Conservation (phyloP, 2,888 invertebrate species). For the Unio pictorum region DNA sequence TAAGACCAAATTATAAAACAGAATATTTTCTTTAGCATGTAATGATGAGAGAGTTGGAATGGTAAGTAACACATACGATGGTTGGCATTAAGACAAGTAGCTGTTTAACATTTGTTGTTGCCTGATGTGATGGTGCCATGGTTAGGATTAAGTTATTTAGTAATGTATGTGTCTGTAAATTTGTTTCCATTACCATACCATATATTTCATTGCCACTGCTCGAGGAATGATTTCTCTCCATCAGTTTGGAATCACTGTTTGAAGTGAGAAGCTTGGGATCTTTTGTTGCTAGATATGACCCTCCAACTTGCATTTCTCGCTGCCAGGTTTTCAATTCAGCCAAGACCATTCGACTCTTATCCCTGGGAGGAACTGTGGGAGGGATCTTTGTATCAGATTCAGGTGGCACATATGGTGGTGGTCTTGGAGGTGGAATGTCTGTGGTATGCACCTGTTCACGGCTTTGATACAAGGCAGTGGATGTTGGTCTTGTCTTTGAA, state of each 20-base stretch:
- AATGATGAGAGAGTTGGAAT: too few relatives aligned
- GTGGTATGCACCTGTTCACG: background rate
- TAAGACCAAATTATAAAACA: too few relatives aligned
- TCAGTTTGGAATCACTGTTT: slow-evolving; percentile 39
- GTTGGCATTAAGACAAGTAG: too few relatives aligned
- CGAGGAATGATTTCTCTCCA: slow-evolving; percentile 14
- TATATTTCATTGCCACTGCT: slow-evolving; percentile 23
- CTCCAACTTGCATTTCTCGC: slow-evolving; percentile 29
- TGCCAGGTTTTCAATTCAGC: slow-evolving; percentile 62
- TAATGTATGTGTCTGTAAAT: too few relatives aligned
- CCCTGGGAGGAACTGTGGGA: slow-evolving; percentile 57
- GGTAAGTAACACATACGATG: too few relatives aligned
- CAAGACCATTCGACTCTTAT: slow-evolving; percentile 45
- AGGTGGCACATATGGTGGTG: slow-evolving; percentile 28
- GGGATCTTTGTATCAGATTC: slow-evolving; percentile 27
- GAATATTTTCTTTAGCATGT: too few relatives aligned
- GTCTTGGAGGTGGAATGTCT: slow-evolving; percentile 11
- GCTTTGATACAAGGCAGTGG: slow-evolving; percentile 2
- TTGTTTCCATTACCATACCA: slow-evolving; percentile 14
- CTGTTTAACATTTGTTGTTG: too few relatives aligned
- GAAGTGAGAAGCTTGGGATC: slow-evolving; percentile 15
- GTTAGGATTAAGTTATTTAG: too few relatives aligned
- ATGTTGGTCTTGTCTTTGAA: slow-evolving; percentile 1
- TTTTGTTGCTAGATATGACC: slow-evolving; percentile 1
- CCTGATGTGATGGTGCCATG: too few relatives aligned